These are phyloP conservation scores for Stigmatopora nigra DNA, from an alignment of 2,113 vertebrate genomes.

Conservation along the genomic window DNA sequence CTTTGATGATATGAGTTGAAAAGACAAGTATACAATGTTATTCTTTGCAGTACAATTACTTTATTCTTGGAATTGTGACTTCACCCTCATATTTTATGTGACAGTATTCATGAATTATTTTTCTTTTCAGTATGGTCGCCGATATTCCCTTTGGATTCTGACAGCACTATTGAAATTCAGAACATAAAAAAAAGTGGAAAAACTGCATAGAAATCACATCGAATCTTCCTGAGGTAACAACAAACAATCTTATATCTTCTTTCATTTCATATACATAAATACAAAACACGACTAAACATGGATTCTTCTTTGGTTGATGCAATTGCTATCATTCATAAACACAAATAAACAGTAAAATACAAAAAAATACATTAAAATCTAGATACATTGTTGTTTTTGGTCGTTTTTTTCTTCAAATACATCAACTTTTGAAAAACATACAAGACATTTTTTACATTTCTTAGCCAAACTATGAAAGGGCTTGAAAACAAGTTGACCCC, in stretches of 20 bases:
- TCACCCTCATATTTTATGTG: too few species aligned
- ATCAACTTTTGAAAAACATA: not conserved
- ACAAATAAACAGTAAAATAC: not conserved
- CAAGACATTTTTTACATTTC: not conserved
- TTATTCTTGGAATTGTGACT: too few species aligned
- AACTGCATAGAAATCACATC: constrained; percentile 19
- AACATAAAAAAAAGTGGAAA: constrained; percentile 10
- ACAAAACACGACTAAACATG: not conserved
- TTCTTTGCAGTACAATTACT: too few species aligned
- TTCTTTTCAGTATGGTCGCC: not conserved
- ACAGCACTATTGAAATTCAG: constrained; percentile 12
- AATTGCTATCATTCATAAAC: not conserved
- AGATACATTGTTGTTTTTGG: not conserved
- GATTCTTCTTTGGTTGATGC: constrained; percentile 1
- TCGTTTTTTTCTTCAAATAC: not conserved
- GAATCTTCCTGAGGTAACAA: constrained; percentile 3
- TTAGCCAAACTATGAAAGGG: not conserved
- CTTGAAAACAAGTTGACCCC: not conserved
- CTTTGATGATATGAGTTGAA: too few species aligned
- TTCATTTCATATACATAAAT: not conserved
- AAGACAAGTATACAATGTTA: too few species aligned
- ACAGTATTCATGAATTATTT: not conserved
- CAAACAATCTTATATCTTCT: not conserved
- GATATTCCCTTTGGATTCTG: not conserved
- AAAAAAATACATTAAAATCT: not conserved